Conservation (phyloP, 2,797 vertebrate genomes). For the Fringilla coelebs region DNA sequence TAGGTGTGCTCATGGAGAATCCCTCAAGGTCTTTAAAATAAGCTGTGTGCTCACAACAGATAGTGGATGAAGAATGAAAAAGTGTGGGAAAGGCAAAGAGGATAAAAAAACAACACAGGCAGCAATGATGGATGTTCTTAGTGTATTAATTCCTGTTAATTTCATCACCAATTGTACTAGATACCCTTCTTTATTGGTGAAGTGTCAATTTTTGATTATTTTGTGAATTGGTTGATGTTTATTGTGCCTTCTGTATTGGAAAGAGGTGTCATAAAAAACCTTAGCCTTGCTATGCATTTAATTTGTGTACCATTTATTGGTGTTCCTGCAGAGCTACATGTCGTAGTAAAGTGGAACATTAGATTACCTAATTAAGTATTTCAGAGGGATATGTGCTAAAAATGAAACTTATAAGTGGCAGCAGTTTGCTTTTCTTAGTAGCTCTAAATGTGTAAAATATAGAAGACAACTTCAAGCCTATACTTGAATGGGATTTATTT, state of each 20-base stretch:
- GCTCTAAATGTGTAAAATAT: slow-evolving; percentile 15
- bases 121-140: background rate
- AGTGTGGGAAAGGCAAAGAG: background rate
- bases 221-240: background rate
- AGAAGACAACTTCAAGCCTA: background rate
- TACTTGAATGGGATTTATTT: slow-evolving; percentile 22
- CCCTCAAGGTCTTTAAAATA: background rate
- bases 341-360: background rate
- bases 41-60: background rate
- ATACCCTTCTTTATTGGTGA: background rate
- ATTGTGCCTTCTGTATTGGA: background rate
- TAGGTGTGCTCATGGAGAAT: background rate
- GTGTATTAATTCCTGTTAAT: background rate
- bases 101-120: background rate
- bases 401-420: background rate
- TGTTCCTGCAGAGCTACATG: slow-evolving; percentile 14
- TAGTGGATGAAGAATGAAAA: background rate
- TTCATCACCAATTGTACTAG: background rate
- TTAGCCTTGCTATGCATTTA: background rate
- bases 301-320: background rate
- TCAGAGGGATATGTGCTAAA: slow-evolving; percentile 23
- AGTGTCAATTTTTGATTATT: background rate
- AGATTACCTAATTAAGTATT: slow-evolving; percentile 40
- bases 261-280: background rate
- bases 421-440: background rate